phyloP scores from a whole-genome alignment of 2,888 invertebrate genomes.

The Chamaedrilus cognettii region DNA sequence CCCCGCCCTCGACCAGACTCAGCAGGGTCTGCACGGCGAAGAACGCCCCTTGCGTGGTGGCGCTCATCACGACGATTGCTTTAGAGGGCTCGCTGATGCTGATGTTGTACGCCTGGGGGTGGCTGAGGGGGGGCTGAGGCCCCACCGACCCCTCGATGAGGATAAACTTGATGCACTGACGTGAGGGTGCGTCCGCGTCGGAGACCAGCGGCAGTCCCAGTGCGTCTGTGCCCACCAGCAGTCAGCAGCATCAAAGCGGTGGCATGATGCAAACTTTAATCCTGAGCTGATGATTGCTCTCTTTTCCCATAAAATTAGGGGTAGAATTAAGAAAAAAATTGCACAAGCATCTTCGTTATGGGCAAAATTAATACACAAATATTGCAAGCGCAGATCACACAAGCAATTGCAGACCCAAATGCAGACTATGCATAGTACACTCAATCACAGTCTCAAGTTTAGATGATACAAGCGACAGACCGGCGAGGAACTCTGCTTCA shows the following conservation, averaged over 20 bases:
- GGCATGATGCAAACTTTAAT: background rate
- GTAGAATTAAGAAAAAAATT: background rate
- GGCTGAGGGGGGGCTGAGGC: background rate
- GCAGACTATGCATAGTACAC: no score
- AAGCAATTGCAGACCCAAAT: no score
- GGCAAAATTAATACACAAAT: background rate
- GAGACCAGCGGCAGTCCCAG: conserved; percentile 1
- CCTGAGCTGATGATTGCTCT: background rate
- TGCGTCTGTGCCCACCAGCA: conserved; percentile 1
- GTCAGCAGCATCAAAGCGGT: no score
- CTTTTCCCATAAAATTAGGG: background rate
- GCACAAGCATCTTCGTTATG: background rate
- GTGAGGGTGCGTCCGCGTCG: background rate
- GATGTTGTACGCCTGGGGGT: background rate
- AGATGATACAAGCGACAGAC: no score
- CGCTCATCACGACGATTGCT: background rate
- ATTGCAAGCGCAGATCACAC: background rate
- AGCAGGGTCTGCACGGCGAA: conserved; percentile 27
- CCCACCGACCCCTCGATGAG: background rate
- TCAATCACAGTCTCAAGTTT: no score
- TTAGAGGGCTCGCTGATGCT: background rate
- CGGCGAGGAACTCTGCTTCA: conserved; percentile 16
- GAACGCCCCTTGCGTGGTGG: conserved; percentile 20
- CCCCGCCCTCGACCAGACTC: conserved; percentile 15
- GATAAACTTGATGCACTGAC: background rate